phyloP scores from a whole-genome alignment of 1,140 invertebrate genomes.

The Drosophila ohnishii region DNA sequence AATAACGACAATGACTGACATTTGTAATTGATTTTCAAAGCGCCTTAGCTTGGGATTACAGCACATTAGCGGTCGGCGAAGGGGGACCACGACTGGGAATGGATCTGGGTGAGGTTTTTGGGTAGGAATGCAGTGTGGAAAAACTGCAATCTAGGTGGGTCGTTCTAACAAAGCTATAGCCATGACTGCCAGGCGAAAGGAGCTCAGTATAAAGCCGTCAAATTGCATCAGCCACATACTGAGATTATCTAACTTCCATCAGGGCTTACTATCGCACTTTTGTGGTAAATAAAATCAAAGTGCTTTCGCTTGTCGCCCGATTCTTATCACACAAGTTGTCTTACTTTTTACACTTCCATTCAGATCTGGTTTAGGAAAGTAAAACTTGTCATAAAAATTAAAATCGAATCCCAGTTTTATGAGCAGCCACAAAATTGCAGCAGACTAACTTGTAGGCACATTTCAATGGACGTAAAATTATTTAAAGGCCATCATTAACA shows the following conservation, averaged over 20 bases:
- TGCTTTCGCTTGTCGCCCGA: slow-evolving; percentile 67
- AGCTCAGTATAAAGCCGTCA: slow-evolving; percentile 10
- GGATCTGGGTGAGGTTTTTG: slow-evolving; percentile 36
- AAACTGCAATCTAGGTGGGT: slow-evolving; percentile 17
- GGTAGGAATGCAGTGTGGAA: slow-evolving; percentile 25
- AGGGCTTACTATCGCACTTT: slow-evolving; percentile 4
- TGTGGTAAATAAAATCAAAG: slow-evolving; percentile 37
- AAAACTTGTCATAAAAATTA: slow-evolving; percentile 75
- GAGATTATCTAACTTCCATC: slow-evolving; percentile 34
- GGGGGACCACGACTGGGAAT: slow-evolving; percentile 1
- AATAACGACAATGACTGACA: slow-evolving; percentile 66
- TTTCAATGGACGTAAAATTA: slow-evolving; percentile 57
- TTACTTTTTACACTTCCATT: slow-evolving; percentile 33
- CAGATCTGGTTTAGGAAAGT: slow-evolving; percentile 46
- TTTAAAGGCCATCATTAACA: slow-evolving; percentile 76
- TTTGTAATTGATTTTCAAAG: slow-evolving; percentile 75
- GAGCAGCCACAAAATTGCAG: slow-evolving; percentile 60
- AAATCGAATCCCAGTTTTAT: slow-evolving; percentile 71
- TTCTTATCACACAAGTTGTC: slow-evolving; percentile 57
- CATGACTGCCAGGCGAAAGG: slow-evolving; percentile 1
- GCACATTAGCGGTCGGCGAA: slow-evolving; percentile 60
- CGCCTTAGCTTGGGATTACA: slow-evolving; percentile 73
- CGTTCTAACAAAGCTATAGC: slow-evolving; percentile 10
- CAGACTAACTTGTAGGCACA: slow-evolving; percentile 52
- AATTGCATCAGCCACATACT: slow-evolving; percentile 16